A percentile compares a stretch with the other conserved stretches of the same genome.
Evolutionary conservation across 2,113 vertebrate species (phyloP).

Genomic region (Campylomormyrus tamandua): DNA sequence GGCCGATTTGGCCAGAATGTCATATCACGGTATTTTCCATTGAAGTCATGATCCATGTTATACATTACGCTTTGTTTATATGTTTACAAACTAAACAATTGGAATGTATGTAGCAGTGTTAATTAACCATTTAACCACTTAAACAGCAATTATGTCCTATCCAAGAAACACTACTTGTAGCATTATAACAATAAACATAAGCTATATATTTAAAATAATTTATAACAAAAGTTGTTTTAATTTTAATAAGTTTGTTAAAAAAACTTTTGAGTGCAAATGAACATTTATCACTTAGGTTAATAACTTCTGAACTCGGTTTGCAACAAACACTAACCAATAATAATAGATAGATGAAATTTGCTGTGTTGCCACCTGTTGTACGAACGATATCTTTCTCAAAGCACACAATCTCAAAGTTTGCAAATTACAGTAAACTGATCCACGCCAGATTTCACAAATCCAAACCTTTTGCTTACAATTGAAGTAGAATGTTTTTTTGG

Average conservation of each 20-base stretch:
- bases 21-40: not conserved
- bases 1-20: not conserved
- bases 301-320: not conserved
- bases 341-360: not conserved
- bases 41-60: not conserved
- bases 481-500: not conserved
- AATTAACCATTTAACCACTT: not conserved
- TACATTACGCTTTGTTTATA: not conserved
- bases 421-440: not conserved
- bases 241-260: not conserved
- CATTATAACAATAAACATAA: not conserved
- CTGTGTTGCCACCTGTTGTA: not conserved
- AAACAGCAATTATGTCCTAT: not conserved
- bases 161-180: not conserved
- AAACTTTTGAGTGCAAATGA: not conserved
- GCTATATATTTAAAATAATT: not conserved
- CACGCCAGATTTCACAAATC: not conserved
- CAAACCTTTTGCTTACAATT: not conserved
- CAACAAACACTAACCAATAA: not conserved
- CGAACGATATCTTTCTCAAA: not conserved
- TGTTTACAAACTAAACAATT: not conserved
- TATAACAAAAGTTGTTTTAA: not conserved
- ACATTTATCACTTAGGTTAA: not conserved
- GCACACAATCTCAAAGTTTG: not conserved
- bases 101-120: not conserved